phyloP scores from a whole-genome alignment of 2,113 vertebrate genomes.

The Sturnus vulgaris region DNA sequence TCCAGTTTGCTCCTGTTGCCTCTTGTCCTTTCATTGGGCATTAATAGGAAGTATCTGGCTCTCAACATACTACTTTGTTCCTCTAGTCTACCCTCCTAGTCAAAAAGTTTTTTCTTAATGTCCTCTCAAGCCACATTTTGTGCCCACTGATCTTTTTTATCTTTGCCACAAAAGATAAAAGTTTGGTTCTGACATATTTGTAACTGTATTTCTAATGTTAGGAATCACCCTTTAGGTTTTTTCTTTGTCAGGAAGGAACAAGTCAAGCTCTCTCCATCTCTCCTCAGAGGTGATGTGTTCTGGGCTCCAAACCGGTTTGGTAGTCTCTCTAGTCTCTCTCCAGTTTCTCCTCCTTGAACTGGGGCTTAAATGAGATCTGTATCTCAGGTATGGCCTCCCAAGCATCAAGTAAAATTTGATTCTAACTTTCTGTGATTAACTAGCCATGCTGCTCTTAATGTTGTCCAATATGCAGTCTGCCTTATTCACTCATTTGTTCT shows the following conservation, averaged over 20 bases:
- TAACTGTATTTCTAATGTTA: not conserved
- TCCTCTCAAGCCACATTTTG: not conserved
- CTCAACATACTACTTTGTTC: not conserved
- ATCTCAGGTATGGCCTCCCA: not conserved
- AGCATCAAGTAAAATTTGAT: not conserved
- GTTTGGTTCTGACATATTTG: not conserved
- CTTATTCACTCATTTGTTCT: not conserved
- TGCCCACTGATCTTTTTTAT: not conserved
- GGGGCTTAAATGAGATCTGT: not conserved
- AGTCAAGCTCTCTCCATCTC: not conserved
- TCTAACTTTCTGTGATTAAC: not conserved
- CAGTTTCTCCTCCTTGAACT: not conserved
- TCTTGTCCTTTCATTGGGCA: not conserved
- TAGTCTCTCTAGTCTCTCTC: not conserved
- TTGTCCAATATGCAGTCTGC: not conserved
- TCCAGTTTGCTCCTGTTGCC: not conserved
- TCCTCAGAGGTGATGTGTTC: not conserved
- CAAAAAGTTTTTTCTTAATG: not conserved
- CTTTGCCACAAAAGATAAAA: not conserved
- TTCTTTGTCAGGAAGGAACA: not conserved
- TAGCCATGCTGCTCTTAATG: not conserved
- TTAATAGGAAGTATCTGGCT: not conserved
- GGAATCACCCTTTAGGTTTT: not conserved
- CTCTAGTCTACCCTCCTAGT: not conserved
- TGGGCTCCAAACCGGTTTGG: not conserved